Conservation (phyloP, 2,888 invertebrate species). For the Eudasyphora cyanicolor region DNA sequence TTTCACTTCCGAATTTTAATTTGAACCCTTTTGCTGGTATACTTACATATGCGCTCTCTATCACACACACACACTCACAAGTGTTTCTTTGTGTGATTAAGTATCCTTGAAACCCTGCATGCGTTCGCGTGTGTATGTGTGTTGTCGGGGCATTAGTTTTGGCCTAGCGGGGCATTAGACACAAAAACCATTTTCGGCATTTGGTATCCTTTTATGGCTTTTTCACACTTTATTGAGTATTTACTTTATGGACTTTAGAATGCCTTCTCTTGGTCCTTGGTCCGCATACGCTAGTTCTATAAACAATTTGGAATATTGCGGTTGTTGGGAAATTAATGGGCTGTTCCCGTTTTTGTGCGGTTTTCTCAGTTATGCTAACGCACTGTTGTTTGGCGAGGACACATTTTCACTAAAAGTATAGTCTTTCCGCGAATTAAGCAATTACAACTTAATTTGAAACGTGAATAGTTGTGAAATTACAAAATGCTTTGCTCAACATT, state of each 20-base stretch:
- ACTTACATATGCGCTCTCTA: constrained; percentile 21
- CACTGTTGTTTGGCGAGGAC: background rate
- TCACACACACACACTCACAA: too few species aligned
- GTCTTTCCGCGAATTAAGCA: background rate
- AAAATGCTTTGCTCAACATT: too few species aligned
- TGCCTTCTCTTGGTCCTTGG: constrained; percentile 46
- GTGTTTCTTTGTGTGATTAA: constrained; percentile 9
- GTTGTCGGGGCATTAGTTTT: background rate
- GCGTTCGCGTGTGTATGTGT: background rate
- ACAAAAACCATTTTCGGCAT: constrained; percentile 10
- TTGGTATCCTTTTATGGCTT: constrained; percentile 12
- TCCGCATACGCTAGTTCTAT: constrained; percentile 69
- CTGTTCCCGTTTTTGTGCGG: constrained; percentile 70
- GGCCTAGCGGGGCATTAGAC: background rate
- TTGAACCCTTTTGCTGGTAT: background rate
- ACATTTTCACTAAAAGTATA: background rate
- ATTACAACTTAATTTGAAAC: background rate
- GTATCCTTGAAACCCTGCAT: too few species aligned
- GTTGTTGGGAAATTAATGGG: constrained; percentile 77
- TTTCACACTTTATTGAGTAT: constrained; percentile 47
- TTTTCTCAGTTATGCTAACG: constrained; percentile 32
- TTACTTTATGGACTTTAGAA: constrained; percentile 54
- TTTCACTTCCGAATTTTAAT: constrained; percentile 16
- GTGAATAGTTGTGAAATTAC: too few species aligned
- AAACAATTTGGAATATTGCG: constrained; percentile 78